Conservation (phyloP, 2,797 vertebrate species). For the Euphonia xanthogaster region DNA sequence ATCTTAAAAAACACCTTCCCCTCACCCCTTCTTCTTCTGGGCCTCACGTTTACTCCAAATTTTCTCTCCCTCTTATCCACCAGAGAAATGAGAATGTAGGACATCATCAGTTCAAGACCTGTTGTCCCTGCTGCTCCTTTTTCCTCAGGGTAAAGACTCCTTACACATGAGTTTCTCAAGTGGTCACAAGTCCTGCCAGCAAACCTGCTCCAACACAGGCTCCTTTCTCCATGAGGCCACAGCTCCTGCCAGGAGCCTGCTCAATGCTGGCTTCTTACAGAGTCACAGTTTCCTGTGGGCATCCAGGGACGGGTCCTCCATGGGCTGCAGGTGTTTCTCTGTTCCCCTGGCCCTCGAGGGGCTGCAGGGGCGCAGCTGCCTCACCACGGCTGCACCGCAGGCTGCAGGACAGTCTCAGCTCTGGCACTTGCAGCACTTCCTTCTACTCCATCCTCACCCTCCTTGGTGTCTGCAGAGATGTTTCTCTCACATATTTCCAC, state of each 20-base stretch:
- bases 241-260: neutral
- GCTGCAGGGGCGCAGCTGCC: neutral
- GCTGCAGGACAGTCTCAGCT: neutral
- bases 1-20: neutral
- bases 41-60: neutral
- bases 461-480: neutral
- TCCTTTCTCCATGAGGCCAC: neutral
- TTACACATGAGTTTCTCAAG: too few species aligned
- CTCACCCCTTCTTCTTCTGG: fast-evolving
- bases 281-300: neutral
- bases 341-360: neutral
- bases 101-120: neutral
- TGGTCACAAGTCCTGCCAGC: too few species aligned
- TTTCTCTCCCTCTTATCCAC: neutral
- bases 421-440: neutral
- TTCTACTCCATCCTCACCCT: neutral
- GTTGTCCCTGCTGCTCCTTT: neutral
- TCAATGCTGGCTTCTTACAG: neutral
- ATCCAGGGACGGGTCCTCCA: too few species aligned
- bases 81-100: neutral
- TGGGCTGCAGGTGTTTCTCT: neutral
- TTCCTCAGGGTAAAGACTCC: neutral
- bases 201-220: neutral
- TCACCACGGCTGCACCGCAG: too few species aligned
- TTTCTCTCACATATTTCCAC: neutral